Conservation (phyloP, 2,797 vertebrate species). For the Siniperca obscura region DNA sequence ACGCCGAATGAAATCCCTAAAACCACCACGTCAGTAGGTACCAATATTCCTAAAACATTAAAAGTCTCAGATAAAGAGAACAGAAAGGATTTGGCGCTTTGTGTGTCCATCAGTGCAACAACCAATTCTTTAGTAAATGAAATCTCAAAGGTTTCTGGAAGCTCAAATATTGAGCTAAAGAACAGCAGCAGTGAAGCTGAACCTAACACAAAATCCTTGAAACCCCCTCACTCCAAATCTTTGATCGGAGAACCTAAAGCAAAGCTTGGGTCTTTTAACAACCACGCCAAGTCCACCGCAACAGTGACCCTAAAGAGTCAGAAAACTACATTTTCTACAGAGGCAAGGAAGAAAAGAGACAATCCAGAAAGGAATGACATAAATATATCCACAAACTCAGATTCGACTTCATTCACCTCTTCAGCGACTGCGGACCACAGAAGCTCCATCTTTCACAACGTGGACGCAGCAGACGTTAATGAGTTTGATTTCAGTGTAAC, state of each 20-base stretch:
- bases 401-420: not conserved
- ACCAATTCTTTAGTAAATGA: not conserved
- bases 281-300: not conserved
- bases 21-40: not conserved
- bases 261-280: conserved; percentile 14
- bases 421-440: conserved; percentile 12
- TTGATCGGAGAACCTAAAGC: conserved; percentile 12
- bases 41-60: not conserved
- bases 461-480: not conserved
- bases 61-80: conserved; percentile 50
- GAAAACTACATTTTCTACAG: conserved; percentile 11
- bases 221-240: conserved; percentile 5
- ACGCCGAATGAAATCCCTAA: not conserved
- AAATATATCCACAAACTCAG: not conserved
- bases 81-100: conserved; percentile 9
- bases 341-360: conserved; percentile 17
- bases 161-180: conserved; percentile 4
- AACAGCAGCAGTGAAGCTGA: conserved; percentile 20
- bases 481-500: not conserved
- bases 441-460: conserved; percentile 14
- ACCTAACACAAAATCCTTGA: not conserved
- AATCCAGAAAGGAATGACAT: not conserved
- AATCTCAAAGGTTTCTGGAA: conserved; percentile 12
- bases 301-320: conserved; percentile 6
- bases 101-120: not conserved